phyloP scores from a whole-genome alignment of 2,797 vertebrate genomes.

The Remorina albescens region DNA sequence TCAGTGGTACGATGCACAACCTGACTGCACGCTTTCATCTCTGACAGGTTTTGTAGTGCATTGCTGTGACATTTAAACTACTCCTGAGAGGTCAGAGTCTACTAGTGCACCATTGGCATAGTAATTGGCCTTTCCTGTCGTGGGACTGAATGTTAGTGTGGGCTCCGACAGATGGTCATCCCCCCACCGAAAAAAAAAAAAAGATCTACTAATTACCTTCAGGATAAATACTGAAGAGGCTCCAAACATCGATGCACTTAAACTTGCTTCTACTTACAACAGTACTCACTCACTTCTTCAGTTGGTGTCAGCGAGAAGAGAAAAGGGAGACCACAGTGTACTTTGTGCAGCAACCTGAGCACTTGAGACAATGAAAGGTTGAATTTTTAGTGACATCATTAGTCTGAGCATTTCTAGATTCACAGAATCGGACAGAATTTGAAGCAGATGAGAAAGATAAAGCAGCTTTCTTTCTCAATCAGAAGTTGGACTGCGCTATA shows the following conservation, averaged over 20 bases:
- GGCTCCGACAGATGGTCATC: slow-evolving; percentile 25
- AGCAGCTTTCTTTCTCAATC: slow-evolving; percentile 36
- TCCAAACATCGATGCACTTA: slow-evolving; percentile 61
- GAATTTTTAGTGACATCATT: slow-evolving; percentile 38
- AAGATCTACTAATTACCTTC: slow-evolving; percentile 4
- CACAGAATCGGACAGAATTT: slow-evolving; percentile 13
- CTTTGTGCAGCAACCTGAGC: slow-evolving; percentile 53
- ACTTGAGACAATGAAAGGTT: slow-evolving; percentile 64
- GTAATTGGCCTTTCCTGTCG: slow-evolving; percentile 39
- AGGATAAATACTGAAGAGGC: slow-evolving; percentile 18
- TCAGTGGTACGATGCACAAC: slow-evolving; percentile 26
- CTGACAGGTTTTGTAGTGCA: slow-evolving; percentile 44
- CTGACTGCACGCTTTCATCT: slow-evolving; percentile 50
- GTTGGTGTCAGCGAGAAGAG: slow-evolving; percentile 27
- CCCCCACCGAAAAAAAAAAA: too few species aligned
- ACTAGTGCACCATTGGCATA: slow-evolving; percentile 35
- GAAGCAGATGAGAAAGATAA: slow-evolving; percentile 2
- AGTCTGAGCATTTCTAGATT: slow-evolving; percentile 16
- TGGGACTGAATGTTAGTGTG: slow-evolving; percentile 14
- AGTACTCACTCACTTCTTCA: slow-evolving; percentile 49
- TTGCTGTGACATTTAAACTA: slow-evolving; percentile 69
- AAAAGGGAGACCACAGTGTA: background rate
- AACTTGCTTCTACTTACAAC: slow-evolving; percentile 35
- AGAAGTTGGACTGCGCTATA: slow-evolving; percentile 55
- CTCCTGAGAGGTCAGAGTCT: slow-evolving; percentile 66